phyloP scores from a whole-genome alignment of 2,888 invertebrate species.

The Chaitophorus viminalis region DNA sequence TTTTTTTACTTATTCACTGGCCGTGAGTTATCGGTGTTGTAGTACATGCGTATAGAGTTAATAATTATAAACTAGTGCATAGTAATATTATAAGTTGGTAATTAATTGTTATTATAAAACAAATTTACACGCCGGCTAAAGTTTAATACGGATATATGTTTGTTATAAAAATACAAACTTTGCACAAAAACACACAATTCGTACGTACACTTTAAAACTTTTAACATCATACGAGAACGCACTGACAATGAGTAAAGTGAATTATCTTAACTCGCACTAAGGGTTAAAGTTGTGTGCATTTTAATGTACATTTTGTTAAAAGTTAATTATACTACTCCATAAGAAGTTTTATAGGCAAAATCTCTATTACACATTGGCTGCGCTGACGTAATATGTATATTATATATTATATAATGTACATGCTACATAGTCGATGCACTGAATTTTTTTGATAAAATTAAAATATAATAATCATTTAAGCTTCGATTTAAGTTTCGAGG shows the following conservation, averaged over 20 bases:
- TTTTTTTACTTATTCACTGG: neutral
- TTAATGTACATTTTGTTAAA: constrained; percentile 36
- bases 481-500: too few relatives aligned
- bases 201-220: neutral
- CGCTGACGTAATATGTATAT: neutral
- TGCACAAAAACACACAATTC: neutral
- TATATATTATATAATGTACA: too few relatives aligned
- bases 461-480: too few relatives aligned
- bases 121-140: too few relatives aligned
- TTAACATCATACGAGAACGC: neutral
- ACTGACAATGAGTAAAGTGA: constrained; percentile 7
- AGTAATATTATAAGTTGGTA: neutral
- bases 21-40: neutral
- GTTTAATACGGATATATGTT: too few relatives aligned
- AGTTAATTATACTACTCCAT: constrained; percentile 14
- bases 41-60: neutral
- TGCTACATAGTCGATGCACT: too few relatives aligned
- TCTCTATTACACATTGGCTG: neutral
- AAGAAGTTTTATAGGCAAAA: neutral
- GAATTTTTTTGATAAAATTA: too few relatives aligned
- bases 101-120: neutral
- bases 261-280: neutral
- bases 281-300: constrained; percentile 4
- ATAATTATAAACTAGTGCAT: neutral
- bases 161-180: too few relatives aligned